Conservation (phyloP, 2,113 vertebrate genomes). For the Centrocercus urophasianus region DNA sequence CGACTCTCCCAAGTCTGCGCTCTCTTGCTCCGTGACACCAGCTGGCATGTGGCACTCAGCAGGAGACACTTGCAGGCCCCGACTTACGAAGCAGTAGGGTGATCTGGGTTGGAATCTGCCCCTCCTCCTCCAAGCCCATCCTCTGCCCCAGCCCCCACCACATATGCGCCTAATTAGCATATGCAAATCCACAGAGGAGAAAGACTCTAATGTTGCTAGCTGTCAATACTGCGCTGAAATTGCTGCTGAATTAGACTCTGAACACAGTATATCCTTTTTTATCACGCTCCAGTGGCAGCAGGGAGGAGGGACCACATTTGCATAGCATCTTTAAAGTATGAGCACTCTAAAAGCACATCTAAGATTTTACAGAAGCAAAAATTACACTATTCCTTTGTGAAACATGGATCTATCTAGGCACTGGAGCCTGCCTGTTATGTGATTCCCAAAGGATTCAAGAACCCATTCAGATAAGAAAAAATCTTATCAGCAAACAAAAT, state of each 20-base stretch:
- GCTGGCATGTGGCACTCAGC: slow-evolving; percentile 16
- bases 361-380: background rate
- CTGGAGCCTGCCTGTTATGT: background rate
- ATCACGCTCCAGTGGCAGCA: background rate
- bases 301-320: background rate
- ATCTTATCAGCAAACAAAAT: background rate
- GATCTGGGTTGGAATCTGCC: background rate
- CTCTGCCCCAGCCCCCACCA: background rate
- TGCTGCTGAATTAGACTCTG: background rate
- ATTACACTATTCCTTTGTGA: background rate
- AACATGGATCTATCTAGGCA: background rate
- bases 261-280: slow-evolving; percentile 2
- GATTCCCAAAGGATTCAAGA: background rate
- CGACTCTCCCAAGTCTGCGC: slow-evolving; percentile 42
- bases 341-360: background rate
- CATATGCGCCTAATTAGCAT: slow-evolving; percentile 11
- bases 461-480: background rate
- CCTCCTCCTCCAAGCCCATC: background rate
- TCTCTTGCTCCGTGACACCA: slow-evolving; percentile 46
- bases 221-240: background rate
- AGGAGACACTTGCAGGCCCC: slow-evolving; percentile 9
- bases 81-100: slow-evolving; percentile 2
- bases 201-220: slow-evolving; percentile 11
- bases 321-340: background rate
- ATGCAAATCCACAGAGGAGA: background rate